phyloP scores from a whole-genome alignment of 2,113 vertebrate species.

The Erythrocercus mccallii region DNA sequence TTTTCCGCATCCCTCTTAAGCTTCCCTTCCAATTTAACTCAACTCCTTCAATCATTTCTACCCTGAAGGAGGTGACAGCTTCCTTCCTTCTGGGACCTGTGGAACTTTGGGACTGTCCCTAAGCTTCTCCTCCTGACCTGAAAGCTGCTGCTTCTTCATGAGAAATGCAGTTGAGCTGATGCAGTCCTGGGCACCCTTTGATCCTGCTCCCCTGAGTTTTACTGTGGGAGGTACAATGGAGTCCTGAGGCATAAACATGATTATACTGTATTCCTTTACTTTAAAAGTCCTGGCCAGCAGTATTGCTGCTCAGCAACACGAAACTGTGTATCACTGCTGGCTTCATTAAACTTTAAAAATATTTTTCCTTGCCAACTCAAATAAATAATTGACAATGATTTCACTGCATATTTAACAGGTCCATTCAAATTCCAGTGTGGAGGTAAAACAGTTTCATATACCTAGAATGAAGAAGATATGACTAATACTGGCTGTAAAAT shows the following conservation, averaged over 20 bases:
- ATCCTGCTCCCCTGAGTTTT: slow-evolving; percentile 10
- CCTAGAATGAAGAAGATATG: neutral
- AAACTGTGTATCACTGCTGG: slow-evolving; percentile 55
- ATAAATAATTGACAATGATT: slow-evolving; percentile 66
- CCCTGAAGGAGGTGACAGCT: neutral
- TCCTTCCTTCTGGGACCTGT: neutral
- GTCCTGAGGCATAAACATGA: slow-evolving; percentile 43
- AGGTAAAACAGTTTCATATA: neutral
- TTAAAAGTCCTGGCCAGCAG: slow-evolving; percentile 10
- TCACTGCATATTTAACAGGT: slow-evolving; percentile 1
- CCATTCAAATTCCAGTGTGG: neutral
- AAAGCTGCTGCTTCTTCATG: neutral
- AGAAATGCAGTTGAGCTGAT: neutral
- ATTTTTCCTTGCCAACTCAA: slow-evolving; percentile 62
- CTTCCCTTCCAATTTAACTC: neutral
- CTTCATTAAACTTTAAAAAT: slow-evolving; percentile 71
- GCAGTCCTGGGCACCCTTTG: neutral
- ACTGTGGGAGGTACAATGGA: neutral
- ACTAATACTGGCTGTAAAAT: neutral
- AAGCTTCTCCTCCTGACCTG: neutral
- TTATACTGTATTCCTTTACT: neutral
- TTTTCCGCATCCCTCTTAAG: neutral
- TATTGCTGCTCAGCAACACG: slow-evolving; percentile 63
- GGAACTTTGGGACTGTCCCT: neutral
- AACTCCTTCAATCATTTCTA: neutral